phyloP scores from a whole-genome alignment of 2,113 vertebrate species.

The Nanorana parkeri region DNA sequence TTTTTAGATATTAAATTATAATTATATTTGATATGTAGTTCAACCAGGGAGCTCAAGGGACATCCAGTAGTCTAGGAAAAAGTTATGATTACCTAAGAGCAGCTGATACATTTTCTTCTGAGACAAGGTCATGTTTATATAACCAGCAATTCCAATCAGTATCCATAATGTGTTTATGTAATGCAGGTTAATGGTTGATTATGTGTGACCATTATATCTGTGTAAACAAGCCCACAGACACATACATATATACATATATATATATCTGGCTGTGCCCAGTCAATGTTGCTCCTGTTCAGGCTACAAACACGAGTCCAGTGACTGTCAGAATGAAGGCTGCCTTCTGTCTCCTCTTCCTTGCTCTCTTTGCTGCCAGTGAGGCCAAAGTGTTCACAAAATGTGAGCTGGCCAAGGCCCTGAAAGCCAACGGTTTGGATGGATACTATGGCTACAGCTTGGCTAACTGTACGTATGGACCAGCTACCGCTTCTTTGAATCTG shows the following conservation, averaged over 20 bases:
- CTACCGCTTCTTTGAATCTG: neutral
- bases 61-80: too few relatives aligned
- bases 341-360: slow-evolving; percentile 59
- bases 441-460: slow-evolving; percentile 68
- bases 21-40: too few relatives aligned
- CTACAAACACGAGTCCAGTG: neutral
- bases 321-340: slow-evolving; percentile 51
- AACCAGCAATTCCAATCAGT: neutral
- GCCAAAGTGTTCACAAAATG: slow-evolving; percentile 69
- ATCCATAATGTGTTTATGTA: neutral
- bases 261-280: neutral
- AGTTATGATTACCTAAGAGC: too few relatives aligned
- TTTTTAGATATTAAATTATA: too few relatives aligned
- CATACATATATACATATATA: too few relatives aligned
- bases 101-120: neutral
- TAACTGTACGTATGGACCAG: slow-evolving; percentile 68
- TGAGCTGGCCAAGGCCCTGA: slow-evolving; percentile 68
- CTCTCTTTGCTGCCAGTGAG: slow-evolving; percentile 49
- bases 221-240: slow-evolving; percentile 3
- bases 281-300: neutral
- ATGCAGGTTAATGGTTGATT: slow-evolving; percentile 25
- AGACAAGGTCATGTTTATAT: neutral
- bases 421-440: slow-evolving; percentile 66
- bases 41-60: too few relatives aligned
- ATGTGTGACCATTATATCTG: neutral